Base-by-base conservation (phyloP, 2,797 vertebrate genomes). In the Halcyon chelicuti region DNA sequence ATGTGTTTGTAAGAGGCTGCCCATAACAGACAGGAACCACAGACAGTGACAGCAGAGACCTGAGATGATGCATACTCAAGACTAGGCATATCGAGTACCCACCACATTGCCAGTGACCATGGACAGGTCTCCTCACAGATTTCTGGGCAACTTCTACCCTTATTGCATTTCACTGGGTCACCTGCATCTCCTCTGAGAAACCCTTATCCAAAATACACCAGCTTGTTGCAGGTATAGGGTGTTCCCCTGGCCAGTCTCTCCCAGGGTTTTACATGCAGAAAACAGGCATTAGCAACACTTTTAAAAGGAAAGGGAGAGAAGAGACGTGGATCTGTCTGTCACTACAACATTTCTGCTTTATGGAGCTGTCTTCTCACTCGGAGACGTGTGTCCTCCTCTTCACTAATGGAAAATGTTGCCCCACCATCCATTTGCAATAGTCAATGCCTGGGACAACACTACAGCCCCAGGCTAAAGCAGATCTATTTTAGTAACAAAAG, bases 401-500 rank as follows among this genome's bases (percentile, higher is more conserved):
- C 3, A 1, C 81, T 93, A 91, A 96, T 94, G 89, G 96, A 97
- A 96, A 90, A 94, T 46, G 80, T 39, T 90, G 90, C 75, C 89
- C 61, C 2, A 1, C 65, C 25, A 6, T 62, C 90, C 86, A 94
- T 96, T 96, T 76, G 42, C 5, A 5, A 82, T 28, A 89, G 75
- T 96, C 96, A 84, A 86, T 94, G 83, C 54, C 90, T 74, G 82
- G 92, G 94, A 96, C 94, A 85, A 72, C 63, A 51, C 0, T 2
- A 86, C 29, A 12, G 95, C 97, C 94, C 57, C 46, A 18, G 88
- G 96, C 86, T 71, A 89, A 49, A 83, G 68, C 5, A 3, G 51
- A 80, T 70, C 84, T 94, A 79, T 94, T 95, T 81, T 78, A 49
- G 82, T 82, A 63, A 95, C 87, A 94, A 93, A 88, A 94, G 86